These are phyloP conservation scores for Ormyrus rosae DNA, from an alignment of 2,888 invertebrate species.

Conservation along the genomic window DNA sequence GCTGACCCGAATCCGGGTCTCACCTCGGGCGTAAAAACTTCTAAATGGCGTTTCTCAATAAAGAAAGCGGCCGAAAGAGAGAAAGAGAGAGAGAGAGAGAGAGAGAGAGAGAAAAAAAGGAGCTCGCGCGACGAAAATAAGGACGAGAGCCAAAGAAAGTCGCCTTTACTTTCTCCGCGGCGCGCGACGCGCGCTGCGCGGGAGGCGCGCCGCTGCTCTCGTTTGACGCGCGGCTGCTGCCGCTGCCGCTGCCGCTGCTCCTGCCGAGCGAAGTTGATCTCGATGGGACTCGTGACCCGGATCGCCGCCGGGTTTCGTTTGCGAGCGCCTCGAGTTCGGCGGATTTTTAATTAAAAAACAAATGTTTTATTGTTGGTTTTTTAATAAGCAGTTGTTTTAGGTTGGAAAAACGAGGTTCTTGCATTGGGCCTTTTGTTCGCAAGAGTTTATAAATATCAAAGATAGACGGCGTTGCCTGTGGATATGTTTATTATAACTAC, in stretches of 20 bases:
- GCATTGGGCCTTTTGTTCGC: too few relatives aligned
- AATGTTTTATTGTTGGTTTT: too few relatives aligned
- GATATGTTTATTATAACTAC: too few relatives aligned
- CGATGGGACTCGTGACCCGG: constrained; percentile 46
- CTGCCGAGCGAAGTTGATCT: constrained; percentile 22
- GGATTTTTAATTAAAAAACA: too few relatives aligned
- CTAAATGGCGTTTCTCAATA: constrained; percentile 41
- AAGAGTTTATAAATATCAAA: too few relatives aligned
- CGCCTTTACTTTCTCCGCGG: constrained; percentile 46
- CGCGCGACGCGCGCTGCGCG: constrained; percentile 18
- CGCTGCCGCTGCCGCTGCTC: not conserved
- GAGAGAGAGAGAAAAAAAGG: constrained; percentile 5
- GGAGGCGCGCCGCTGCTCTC: constrained; percentile 31
- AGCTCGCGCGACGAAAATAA: constrained; percentile 26
- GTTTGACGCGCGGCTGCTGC: not conserved
- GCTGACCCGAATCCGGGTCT: too few relatives aligned
- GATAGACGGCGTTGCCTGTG: too few relatives aligned
- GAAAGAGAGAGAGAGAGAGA: not conserved
- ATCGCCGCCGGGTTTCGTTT: constrained; percentile 22
- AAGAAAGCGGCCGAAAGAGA: constrained; percentile 35
- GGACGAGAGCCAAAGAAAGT: constrained; percentile 45
- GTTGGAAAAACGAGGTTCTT: too few relatives aligned
- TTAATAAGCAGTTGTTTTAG: too few relatives aligned
- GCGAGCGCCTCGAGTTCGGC: not conserved
- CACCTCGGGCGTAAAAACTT: not conserved